These are phyloP conservation scores for Actinostola sp. DNA, from an alignment of 92 coral and sea anemone species.

Conservation along the genomic window DNA sequence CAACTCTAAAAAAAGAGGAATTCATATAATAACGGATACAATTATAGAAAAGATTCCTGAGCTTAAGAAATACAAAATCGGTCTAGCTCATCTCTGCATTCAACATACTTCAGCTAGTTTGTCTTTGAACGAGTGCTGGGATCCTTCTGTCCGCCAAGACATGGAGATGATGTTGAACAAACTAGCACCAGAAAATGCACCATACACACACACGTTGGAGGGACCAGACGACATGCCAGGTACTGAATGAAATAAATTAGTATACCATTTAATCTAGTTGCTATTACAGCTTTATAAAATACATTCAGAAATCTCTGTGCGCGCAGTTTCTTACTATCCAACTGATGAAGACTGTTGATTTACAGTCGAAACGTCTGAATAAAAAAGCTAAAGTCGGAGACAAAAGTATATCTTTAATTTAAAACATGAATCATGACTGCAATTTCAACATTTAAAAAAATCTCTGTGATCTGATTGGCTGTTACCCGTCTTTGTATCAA, in stretches of 20 bases:
- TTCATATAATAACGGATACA: slow-evolving; percentile 86
- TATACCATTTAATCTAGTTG: too few species aligned
- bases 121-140: slow-evolving; percentile 95
- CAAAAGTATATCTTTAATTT: too few species aligned
- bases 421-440: too few species aligned
- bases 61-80: slow-evolving; percentile 91
- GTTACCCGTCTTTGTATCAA: too few species aligned
- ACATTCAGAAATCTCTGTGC: too few species aligned
- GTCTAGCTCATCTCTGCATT: slow-evolving; percentile 79
- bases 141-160: slow-evolving; percentile 80
- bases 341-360: too few species aligned
- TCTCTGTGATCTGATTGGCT: too few species aligned
- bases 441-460: too few species aligned
- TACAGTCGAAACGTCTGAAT: too few species aligned
- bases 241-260: slow-evolving; percentile 9
- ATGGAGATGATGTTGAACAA: slow-evolving; percentile 99
- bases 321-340: too few species aligned
- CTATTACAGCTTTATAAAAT: too few species aligned
- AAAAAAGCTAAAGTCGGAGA: too few species aligned
- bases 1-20: slow-evolving; percentile 73
- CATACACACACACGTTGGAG: slow-evolving; percentile 87
- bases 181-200: slow-evolving; percentile 88
- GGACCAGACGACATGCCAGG: slow-evolving; percentile 99
- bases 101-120: slow-evolving; percentile 98
- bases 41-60: slow-evolving; percentile 82